phyloP scores from a whole-genome alignment of 30 jellyfish, hydroid and myxozoan species.

The Morbakka virulenta region DNA sequence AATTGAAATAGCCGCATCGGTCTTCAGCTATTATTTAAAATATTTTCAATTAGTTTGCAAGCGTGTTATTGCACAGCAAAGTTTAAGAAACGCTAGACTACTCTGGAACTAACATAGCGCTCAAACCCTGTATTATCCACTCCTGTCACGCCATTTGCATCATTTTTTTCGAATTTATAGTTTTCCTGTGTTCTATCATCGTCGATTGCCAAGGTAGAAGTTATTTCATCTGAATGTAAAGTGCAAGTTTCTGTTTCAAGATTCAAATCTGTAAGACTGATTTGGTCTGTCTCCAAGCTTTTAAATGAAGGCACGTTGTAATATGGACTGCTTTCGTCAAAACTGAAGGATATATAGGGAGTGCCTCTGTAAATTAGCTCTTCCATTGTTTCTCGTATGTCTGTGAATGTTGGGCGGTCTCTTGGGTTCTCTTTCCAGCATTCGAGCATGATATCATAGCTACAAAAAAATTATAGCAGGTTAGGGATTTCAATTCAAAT shows the following conservation, averaged over 20 bases:
- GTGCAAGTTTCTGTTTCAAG: neutral
- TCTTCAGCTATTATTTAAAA: too few relatives aligned
- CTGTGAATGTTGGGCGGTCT: slow-evolving; percentile 92
- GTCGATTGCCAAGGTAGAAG: neutral
- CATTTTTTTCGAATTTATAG: neutral
- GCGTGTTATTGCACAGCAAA: too few relatives aligned
- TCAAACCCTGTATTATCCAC: neutral
- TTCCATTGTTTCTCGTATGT: slow-evolving; percentile 69
- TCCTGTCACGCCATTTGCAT: neutral
- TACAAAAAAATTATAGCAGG: neutral
- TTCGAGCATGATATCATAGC: slow-evolving; percentile 82
- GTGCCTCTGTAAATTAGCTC: slow-evolving; percentile 71
- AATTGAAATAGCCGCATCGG: too few relatives aligned
- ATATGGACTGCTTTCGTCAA: slow-evolving; percentile 67
- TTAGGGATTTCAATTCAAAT: too few relatives aligned
- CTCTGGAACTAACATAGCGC: neutral
- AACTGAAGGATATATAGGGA: slow-evolving; percentile 70
- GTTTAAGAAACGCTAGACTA: too few relatives aligned
- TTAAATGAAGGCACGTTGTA: slow-evolving; percentile 93
- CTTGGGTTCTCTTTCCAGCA: slow-evolving; percentile 96
- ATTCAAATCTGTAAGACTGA: neutral
- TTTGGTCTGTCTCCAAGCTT: slow-evolving; percentile 39
- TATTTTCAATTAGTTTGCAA: too few relatives aligned
- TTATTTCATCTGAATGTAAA: neutral
- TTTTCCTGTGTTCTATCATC: neutral